phyloP scores from a whole-genome alignment of 2,113 vertebrate species.

The Typhlomys cinereus region DNA sequence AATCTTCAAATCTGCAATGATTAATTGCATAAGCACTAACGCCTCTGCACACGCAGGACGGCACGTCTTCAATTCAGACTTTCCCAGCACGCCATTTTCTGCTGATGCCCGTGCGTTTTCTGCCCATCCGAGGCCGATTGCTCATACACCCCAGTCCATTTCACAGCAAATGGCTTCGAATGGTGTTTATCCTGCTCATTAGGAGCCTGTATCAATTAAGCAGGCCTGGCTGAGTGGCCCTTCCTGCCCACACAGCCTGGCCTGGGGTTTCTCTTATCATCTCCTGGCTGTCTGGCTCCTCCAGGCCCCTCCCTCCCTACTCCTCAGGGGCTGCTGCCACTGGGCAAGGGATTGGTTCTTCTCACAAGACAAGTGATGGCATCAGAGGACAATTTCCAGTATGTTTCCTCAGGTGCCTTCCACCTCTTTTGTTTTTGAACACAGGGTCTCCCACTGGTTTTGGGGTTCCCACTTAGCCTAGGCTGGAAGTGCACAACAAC shows the following conservation, averaged over 20 bases:
- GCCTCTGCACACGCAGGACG: slow-evolving; percentile 58
- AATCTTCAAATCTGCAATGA: slow-evolving; percentile 74
- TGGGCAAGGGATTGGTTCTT: neutral
- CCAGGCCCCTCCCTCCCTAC: too few species aligned
- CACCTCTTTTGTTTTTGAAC: neutral
- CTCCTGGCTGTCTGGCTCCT: neutral
- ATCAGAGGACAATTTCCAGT: neutral
- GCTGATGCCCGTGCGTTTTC: slow-evolving; percentile 49
- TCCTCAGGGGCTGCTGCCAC: neutral
- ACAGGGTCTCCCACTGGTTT: neutral
- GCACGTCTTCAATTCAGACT: slow-evolving; percentile 59
- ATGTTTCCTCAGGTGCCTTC: neutral
- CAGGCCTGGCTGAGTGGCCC: slow-evolving; percentile 24
- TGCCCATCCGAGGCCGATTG: neutral
- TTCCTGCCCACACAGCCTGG: neutral
- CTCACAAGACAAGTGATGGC: neutral
- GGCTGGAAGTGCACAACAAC: neutral
- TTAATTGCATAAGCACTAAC: slow-evolving; percentile 75
- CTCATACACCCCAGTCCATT: slow-evolving; percentile 44
- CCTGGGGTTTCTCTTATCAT: neutral
- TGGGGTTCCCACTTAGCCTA: neutral
- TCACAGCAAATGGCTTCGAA: slow-evolving; percentile 58
- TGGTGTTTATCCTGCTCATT: slow-evolving; percentile 66
- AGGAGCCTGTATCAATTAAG: slow-evolving; percentile 38
- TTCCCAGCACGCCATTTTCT: slow-evolving; percentile 63